Base-by-base conservation (phyloP, 2,113 vertebrate species). In the Chlorodrepanis virens region DNA sequence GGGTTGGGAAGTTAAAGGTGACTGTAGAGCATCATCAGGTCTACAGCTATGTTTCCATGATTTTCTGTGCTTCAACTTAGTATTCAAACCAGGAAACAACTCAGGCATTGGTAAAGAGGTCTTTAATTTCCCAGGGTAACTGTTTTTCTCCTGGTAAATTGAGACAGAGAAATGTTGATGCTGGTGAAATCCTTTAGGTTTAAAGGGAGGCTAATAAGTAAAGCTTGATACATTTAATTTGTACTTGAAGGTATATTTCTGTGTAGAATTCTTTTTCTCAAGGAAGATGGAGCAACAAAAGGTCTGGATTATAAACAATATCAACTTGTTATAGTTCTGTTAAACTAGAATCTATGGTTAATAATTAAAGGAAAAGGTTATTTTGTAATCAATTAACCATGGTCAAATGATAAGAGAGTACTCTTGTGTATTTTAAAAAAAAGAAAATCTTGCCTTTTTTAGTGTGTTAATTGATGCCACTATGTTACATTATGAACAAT, bases 1-100 rank as follows among this genome's bases (percentile, higher is more conserved):
- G 4, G 2, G 4, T 1, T 85, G 40, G 9, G 21, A 57, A 2
- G 0, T 44, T 88, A 33, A 53, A 87, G 12, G 47, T 9, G 7
- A 20, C 40, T 71, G 6, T 1, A 71, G 57, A 85, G 8, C 23
- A 80, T 49, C 28, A 54, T 40, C 28, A 75, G 7, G 4, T 39
- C 45, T 88, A 60, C 5, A 49, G 24, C 22, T 31, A 5, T 45
- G 29, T 54, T 71, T 79, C 23, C 29, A 11, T 53, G 42, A 70
- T 25, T 52, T 76, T 76, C 37, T 53, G 15, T 40, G 40, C 24
- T 88, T 80, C n/a, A 33, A 1, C 40, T 68, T 25, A 52, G 28
- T 40, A 22, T 69, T 72, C 35, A 65, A 24, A 28, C 40, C 45
- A 65, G 22, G 31, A 90, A 80, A 14, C n/a, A 61, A 45, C 44